phyloP scores from a whole-genome alignment of 2,888 invertebrate species.

The Harmothoe impar region DNA sequence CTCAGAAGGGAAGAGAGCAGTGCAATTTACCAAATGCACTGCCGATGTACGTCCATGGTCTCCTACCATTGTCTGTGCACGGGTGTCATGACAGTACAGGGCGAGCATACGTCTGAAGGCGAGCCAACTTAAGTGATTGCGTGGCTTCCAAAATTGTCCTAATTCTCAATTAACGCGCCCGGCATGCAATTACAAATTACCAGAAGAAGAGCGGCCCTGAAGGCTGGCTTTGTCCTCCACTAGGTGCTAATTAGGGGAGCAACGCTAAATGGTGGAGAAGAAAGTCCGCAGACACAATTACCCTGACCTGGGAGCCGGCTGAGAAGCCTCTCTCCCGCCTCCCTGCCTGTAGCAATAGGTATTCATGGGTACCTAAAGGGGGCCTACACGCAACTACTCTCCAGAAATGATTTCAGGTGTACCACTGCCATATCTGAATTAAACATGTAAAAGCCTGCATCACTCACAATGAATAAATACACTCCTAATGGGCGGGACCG shows the following conservation, averaged over 20 bases:
- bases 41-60: background rate
- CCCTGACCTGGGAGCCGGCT: background rate
- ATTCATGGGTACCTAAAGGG: background rate
- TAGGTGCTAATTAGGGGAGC: constrained; percentile 51
- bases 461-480: too few relatives aligned
- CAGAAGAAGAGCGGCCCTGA: background rate
- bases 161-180: constrained; percentile 55
- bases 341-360: background rate
- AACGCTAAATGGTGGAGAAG: constrained; percentile 27
- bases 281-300: constrained; percentile 30
- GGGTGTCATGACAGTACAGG: background rate
- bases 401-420: too few relatives aligned
- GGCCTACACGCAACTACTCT: too few relatives aligned
- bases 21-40: constrained; percentile 20
- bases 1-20: background rate
- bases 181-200: constrained; percentile 55
- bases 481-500: too few relatives aligned
- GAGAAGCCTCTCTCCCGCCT: background rate
- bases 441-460: too few relatives aligned
- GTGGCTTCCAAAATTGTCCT: constrained; percentile 49
- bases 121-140: constrained; percentile 50
- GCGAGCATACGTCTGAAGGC: background rate
- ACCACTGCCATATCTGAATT: too few relatives aligned
- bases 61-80: background rate
- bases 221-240: constrained; percentile 26